These are phyloP conservation scores for Beris morrisii DNA, from an alignment of 2,888 invertebrate species.

Conservation along the genomic window DNA sequence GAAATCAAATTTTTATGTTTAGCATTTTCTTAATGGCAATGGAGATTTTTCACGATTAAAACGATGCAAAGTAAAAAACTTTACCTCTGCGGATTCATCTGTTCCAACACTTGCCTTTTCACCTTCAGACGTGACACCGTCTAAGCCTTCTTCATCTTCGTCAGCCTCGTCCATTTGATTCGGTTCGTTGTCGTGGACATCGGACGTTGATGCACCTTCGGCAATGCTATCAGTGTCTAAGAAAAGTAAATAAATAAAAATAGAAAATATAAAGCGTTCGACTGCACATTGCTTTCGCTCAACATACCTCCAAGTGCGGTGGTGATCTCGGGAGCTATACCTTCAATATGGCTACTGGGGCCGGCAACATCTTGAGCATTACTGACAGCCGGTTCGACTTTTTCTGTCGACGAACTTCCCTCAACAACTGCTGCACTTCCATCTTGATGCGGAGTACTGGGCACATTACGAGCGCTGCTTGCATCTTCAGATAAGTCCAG, in stretches of 20 bases:
- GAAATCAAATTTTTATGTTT: conserved; percentile 38
- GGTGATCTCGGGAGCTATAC: conserved; percentile 40
- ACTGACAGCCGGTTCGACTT: conserved; percentile 53
- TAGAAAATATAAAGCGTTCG: neutral
- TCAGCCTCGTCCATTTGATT: conserved; percentile 48
- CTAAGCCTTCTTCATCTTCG: conserved; percentile 53
- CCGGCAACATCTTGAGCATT: conserved; percentile 45
- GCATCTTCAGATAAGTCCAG: conserved; percentile 65
- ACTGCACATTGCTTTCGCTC: neutral
- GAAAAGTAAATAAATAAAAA: neutral
- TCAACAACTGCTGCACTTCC: conserved; percentile 43
- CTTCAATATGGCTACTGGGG: conserved; percentile 37
- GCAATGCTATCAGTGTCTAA: conserved; percentile 47
- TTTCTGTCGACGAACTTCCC: conserved; percentile 48
- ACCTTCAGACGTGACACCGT: conserved; percentile 64
- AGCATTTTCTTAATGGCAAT: neutral
- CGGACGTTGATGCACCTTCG: conserved; percentile 58
- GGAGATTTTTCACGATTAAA: conserved; percentile 37
- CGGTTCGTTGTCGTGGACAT: conserved; percentile 53
- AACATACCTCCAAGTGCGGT: conserved; percentile 36
- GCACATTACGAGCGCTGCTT: conserved; percentile 64
- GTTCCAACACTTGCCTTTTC: conserved; percentile 61
- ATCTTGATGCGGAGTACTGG: conserved; percentile 65
- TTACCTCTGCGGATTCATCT: conserved; percentile 56
- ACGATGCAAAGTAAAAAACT: neutral